phyloP scores from a whole-genome alignment of 2,888 invertebrate species.

The Drosophila greeni region DNA sequence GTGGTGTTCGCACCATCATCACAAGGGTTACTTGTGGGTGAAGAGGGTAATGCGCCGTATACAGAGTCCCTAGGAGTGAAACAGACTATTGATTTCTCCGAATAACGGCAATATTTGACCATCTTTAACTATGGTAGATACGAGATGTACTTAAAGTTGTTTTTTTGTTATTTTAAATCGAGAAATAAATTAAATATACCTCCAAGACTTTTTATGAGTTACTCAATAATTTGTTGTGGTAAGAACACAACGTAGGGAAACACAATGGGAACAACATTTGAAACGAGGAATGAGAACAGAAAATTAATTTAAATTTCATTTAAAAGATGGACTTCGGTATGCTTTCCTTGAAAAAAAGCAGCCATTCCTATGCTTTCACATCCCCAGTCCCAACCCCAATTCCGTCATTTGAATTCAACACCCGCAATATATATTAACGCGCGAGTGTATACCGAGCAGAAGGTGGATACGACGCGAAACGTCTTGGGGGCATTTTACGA shows the following conservation, averaged over 20 bases:
- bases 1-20: conserved; percentile 50
- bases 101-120: conserved; percentile 10
- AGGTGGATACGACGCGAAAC: conserved; percentile 28
- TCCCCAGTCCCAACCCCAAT: conserved; percentile 8
- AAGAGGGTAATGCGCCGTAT: conserved; percentile 23
- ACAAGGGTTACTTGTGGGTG: conserved; percentile 64
- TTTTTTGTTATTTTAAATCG: neutral
- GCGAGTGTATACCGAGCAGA: conserved; percentile 39
- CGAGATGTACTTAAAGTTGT: neutral
- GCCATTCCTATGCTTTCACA: conserved; percentile 21
- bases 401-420: conserved; percentile 24
- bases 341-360: conserved; percentile 49
- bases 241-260: neutral
- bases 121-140: conserved; percentile 6
- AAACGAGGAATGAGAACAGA: conserved; percentile 15
- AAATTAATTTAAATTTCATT: conserved; percentile 68
- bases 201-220: neutral
- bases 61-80: conserved; percentile 57
- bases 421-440: conserved; percentile 54
- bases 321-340: conserved; percentile 65
- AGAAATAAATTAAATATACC: neutral
- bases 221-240: neutral
- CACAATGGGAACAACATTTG: neutral
- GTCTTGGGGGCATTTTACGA: conserved; percentile 68
- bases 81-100: conserved; percentile 66